Percentiles rank a stretch among this genome's conserved stretches.
These are phyloP conservation scores for Ibycter americanus DNA, from an alignment of 2,797 vertebrate genomes.

Conservation along the genomic window DNA sequence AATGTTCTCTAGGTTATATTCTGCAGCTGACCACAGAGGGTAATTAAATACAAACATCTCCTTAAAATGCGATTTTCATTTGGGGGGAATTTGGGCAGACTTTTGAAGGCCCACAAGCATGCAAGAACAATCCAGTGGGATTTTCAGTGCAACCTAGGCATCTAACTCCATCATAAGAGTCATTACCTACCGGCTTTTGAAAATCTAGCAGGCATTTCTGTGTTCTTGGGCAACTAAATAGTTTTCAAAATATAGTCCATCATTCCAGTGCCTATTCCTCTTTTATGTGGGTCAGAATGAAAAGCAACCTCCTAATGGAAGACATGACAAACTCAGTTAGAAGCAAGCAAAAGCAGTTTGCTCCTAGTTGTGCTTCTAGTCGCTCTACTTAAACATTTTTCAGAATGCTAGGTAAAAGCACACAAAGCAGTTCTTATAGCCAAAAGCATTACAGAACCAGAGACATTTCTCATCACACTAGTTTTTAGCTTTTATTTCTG, in stretches of 20 bases:
- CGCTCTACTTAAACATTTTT: neutral
- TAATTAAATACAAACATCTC: conserved; percentile 7
- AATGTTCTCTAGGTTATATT: neutral
- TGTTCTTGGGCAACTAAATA: neutral
- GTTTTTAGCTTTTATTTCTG: neutral
- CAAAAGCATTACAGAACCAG: neutral
- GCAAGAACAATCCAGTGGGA: neutral
- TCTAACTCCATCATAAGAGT: neutral
- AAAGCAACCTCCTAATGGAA: neutral
- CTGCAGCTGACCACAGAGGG: neutral
- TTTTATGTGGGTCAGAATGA: neutral
- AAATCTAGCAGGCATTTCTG: neutral
- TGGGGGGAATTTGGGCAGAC: neutral
- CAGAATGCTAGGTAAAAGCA: neutral
- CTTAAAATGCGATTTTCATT: conserved; percentile 5
- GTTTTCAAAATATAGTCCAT: neutral
- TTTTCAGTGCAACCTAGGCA: neutral
- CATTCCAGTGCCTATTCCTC: neutral
- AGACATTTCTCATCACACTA: neutral
- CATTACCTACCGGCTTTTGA: conserved; percentile 4
- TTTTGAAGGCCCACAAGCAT: neutral
- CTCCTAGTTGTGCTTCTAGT: neutral
- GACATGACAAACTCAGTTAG: neutral
- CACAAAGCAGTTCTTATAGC: neutral
- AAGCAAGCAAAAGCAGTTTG: neutral